These are phyloP conservation scores for Trinectes maculatus DNA, from an alignment of 2,113 vertebrate species.

Conservation along the genomic window DNA sequence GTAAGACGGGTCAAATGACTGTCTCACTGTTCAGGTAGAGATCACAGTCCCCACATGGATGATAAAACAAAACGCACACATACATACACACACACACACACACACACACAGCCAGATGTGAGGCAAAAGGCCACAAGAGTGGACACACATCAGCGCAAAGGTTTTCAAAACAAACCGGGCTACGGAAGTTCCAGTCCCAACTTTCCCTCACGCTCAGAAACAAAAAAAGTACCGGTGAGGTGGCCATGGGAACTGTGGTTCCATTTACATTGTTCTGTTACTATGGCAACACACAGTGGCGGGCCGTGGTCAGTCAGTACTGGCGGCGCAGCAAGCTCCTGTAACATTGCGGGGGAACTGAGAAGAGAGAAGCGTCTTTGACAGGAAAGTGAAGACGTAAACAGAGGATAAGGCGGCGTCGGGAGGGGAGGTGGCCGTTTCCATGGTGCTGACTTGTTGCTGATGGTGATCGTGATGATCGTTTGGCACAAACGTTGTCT, in stretches of 20 bases:
- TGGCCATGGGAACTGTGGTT: constrained; percentile 76
- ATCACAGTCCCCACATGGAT: constrained; percentile 24
- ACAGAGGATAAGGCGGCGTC: constrained; percentile 65
- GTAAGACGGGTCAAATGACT: constrained; percentile 1
- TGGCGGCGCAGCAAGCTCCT: constrained; percentile 44
- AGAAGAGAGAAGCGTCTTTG: constrained; percentile 58
- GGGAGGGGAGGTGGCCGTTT: constrained; percentile 23
- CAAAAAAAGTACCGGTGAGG: constrained; percentile 91
- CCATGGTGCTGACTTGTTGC: constrained; percentile 45
- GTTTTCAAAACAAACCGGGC: constrained; percentile 84
- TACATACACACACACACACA: constrained; percentile 38
- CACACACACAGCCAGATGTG: constrained; percentile 17
- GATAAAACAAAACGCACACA: constrained; percentile 24
- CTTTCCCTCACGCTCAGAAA: constrained; percentile 56
- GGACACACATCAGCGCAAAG: constrained; percentile 84
- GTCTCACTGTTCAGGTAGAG: not conserved
- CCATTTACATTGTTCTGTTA: constrained; percentile 40
- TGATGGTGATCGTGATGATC: constrained; percentile 54
- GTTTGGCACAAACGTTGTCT: constrained; percentile 93
- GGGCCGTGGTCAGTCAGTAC: constrained; percentile 48
- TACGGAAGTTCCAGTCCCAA: constrained; percentile 43
- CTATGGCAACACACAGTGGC: constrained; percentile 43
- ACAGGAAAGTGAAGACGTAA: constrained; percentile 50
- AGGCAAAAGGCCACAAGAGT: constrained; percentile 81
- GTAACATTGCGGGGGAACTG: constrained; percentile 52